phyloP scores from a whole-genome alignment of 2,113 vertebrate genomes.

The Callipepla californica region DNA sequence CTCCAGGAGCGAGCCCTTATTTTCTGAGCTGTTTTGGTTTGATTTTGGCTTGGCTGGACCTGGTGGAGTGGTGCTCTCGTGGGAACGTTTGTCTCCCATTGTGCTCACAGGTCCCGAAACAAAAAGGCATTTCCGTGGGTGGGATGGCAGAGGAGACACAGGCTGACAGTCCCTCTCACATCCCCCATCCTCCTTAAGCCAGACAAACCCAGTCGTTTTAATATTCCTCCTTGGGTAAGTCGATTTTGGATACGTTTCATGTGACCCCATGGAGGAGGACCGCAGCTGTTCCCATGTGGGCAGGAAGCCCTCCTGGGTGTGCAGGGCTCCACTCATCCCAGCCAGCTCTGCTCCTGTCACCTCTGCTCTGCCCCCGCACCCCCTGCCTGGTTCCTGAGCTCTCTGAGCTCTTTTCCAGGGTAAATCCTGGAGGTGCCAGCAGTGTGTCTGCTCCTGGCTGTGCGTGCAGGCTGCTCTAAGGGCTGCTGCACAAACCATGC shows the following conservation, averaged over 20 bases:
- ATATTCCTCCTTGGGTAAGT: neutral
- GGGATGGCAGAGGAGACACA: neutral
- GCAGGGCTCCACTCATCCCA: accelerated
- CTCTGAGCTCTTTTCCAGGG: neutral
- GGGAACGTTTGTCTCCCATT: constrained; percentile 2
- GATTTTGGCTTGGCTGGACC: constrained; percentile 10
- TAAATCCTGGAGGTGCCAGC: neutral
- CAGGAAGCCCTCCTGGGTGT: neutral
- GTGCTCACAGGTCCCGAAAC: neutral
- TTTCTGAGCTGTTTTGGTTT: constrained; percentile 44
- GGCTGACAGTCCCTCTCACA: neutral
- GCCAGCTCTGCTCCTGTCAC: neutral
- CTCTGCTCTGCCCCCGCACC: neutral
- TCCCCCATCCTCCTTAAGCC: neutral
- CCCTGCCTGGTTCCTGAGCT: neutral
- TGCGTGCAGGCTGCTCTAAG: neutral
- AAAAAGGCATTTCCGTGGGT: neutral
- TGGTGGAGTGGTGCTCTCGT: neutral
- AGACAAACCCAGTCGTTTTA: neutral
- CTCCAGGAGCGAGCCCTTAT: neutral
- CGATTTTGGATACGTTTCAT: neutral
- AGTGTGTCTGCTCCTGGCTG: neutral
- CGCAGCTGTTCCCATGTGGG: neutral
- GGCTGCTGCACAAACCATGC: neutral
- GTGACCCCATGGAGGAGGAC: neutral